Base-by-base conservation (phyloP, 2,113 vertebrate species). In the Macrotus californicus region DNA sequence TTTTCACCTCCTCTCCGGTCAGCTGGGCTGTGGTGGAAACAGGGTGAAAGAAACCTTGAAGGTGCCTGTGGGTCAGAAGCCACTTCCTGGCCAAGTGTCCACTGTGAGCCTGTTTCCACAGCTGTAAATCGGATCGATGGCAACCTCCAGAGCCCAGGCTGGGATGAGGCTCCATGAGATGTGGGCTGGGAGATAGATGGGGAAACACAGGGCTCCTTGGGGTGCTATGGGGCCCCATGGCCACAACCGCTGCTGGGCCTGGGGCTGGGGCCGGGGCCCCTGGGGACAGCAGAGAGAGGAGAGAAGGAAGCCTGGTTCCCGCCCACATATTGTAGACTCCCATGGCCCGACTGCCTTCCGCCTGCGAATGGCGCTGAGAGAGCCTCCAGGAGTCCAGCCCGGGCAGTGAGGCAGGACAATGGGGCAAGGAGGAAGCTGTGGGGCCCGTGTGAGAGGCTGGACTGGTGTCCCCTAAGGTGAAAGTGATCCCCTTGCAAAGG, bases 401-500 rank as follows among this genome's bases (percentile, higher is more conserved):
- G 0, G 52, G 50, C 21, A 43, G 24, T 26, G 24, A 59, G 56
- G 56, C 22, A 26, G 56, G 24, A 26, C 24, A 26, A 3, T 8
- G 36, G 56, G 56, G 56, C 22, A 34, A 5, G 18, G 36, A 46
- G 56, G 67, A 59, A 43, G 43, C 83, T 4, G 18, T 2, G 7
- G 36, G 67, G 46, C 7, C 3, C 15, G 13, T 4, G 29, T n/a
- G 87, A 72, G 16, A 4, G 19, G 16, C 22, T n/a, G 36, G 29
- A 85, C n/a, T 39, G 31, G 19, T 46, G 21, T 21, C 69, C 61
- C 4, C 0, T 21, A 0, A 6, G 1, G 4, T 13, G 52, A 52
- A 75, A 48, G 39, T 15, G 64, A 66, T 9, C 14, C 29, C 69
- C 36, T 70, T 54, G 67, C 26, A 36, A 64, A 6, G 46, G 24